Conservation (phyloP, 2,113 vertebrate genomes). For the sheep (Ovis aries) region DNA sequence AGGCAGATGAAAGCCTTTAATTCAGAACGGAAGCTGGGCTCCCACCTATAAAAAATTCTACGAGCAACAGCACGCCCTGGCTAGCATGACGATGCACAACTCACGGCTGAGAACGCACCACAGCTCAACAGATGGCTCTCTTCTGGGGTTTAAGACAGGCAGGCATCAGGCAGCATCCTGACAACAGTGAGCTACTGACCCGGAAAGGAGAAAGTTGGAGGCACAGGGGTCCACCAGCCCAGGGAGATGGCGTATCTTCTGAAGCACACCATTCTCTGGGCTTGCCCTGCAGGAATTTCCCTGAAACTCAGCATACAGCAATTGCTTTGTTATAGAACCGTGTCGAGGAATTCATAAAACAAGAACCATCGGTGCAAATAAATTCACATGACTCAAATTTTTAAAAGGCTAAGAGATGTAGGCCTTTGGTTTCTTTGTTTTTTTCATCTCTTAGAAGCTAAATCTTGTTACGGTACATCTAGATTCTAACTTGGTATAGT, state of each 20-base stretch:
- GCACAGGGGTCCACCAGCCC: not conserved
- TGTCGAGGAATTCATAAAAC: not conserved
- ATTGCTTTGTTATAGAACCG: not conserved
- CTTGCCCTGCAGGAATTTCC: not conserved
- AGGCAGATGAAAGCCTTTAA: constrained; percentile 49
- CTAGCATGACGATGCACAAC: not conserved
- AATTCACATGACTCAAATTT: not conserved
- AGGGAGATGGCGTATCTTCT: not conserved
- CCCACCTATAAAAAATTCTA: constrained; percentile 34
- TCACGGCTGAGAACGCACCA: constrained; percentile 8
- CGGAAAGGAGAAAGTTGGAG: not conserved
- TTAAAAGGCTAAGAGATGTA: not conserved
- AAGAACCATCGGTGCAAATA: not conserved
- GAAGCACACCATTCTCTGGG: constrained; percentile 4
- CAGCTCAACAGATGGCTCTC: constrained; percentile 50
- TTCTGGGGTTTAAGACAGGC: constrained; percentile 37
- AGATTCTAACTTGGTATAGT: not conserved
- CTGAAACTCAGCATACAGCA: not conserved
- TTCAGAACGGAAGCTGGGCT: constrained; percentile 19
- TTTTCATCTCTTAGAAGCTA: not conserved
- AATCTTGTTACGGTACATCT: not conserved
- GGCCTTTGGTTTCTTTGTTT: not conserved
- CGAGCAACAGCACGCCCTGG: constrained; percentile 7
- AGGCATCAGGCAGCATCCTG: not conserved
- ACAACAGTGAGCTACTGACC: not conserved